phyloP scores from a whole-genome alignment of 2,888 invertebrate genomes.

The Therioaphis trifolii region DNA sequence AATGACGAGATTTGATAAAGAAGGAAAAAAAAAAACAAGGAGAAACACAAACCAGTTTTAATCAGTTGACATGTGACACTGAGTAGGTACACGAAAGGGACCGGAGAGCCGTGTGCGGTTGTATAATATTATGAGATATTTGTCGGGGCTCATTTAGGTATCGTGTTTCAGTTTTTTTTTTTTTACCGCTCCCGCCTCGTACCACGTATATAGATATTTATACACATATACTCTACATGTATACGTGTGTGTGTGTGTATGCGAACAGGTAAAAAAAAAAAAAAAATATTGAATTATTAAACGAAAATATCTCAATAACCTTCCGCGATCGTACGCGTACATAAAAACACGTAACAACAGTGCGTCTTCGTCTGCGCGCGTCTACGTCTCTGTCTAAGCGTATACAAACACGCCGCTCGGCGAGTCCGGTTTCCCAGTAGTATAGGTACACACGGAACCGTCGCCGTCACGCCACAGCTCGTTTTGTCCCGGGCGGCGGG shows the following conservation, averaged over 20 bases:
- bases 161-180: conserved; percentile 58
- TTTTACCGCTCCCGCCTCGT: conserved; percentile 37
- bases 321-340: not conserved
- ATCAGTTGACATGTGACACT: conserved; percentile 63
- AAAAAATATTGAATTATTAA: conserved; percentile 43
- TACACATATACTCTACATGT: not conserved
- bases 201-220: conserved; percentile 14
- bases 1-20: conserved; percentile 57
- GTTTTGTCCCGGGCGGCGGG: no score
- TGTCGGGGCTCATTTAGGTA: conserved; percentile 59
- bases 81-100: conserved; percentile 59
- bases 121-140: conserved; percentile 61
- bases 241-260: not conserved
- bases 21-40: not conserved
- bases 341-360: conserved; percentile 2
- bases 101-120: conserved; percentile 52
- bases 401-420: conserved; percentile 41
- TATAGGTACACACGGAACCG: not conserved
- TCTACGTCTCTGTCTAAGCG: conserved; percentile 33
- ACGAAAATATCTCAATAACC: conserved; percentile 57
- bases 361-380: conserved; percentile 25
- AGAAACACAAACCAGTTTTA: conserved; percentile 55
- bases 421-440: conserved; percentile 32
- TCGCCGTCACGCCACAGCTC: not conserved
- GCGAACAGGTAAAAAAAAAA: conserved; percentile 11